Conservation (phyloP, 2,888 invertebrate genomes). For the Pristionchus mayeri region DNA sequence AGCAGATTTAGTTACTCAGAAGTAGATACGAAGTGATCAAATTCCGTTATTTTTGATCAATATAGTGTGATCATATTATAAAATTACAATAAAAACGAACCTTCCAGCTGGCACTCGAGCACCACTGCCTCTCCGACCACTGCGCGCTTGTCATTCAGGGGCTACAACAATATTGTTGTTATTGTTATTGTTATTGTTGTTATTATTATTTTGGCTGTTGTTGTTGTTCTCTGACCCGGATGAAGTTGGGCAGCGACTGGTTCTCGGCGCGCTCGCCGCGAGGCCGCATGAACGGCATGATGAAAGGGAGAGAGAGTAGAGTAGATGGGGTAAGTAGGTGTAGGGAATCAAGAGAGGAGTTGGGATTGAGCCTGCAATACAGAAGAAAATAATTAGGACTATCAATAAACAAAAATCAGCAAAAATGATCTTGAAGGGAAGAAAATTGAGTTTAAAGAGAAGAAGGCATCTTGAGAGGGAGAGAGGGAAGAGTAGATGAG, state of each 20-base stretch:
- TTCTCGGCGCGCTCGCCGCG: slow-evolving; percentile 74
- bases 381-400: neutral
- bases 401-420: neutral
- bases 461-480: too few relatives aligned
- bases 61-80: too few relatives aligned
- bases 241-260: slow-evolving; percentile 71
- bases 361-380: neutral
- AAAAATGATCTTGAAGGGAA: too few relatives aligned
- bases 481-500: neutral
- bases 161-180: slow-evolving; percentile 61
- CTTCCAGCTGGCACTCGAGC: slow-evolving; percentile 76
- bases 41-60: too few relatives aligned
- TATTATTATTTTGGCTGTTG: too few relatives aligned
- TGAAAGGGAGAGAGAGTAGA: neutral
- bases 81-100: slow-evolving; percentile 48
- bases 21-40: too few relatives aligned
- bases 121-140: slow-evolving; percentile 75
- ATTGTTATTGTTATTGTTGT: too few relatives aligned
- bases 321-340: neutral
- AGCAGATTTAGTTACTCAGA: neutral
- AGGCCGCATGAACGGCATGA: slow-evolving; percentile 74
- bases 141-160: slow-evolving; percentile 75
- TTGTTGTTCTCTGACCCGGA: slow-evolving; percentile 60
- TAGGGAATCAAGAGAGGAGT: neutral
- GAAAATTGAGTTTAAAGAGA: too few relatives aligned